phyloP scores from a whole-genome alignment of 2,113 vertebrate genomes.

The Tachycineta bicolor region DNA sequence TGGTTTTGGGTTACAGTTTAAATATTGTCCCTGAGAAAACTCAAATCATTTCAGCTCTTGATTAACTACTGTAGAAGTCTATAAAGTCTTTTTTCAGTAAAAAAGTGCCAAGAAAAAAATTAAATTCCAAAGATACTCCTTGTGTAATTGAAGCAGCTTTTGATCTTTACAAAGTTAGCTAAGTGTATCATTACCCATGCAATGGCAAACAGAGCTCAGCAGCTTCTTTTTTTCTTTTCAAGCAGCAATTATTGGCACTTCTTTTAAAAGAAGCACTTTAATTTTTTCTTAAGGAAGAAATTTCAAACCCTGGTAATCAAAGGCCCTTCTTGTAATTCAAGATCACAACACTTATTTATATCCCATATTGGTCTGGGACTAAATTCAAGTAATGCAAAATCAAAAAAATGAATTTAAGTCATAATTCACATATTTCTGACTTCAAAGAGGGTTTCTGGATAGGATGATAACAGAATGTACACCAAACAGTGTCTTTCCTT shows the following conservation, averaged over 20 bases:
- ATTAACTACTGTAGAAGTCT: neutral
- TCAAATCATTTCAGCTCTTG: constrained; percentile 6
- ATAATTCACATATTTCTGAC: neutral
- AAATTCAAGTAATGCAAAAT: neutral
- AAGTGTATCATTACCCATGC: constrained; percentile 20
- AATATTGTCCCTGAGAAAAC: neutral
- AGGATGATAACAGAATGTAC: neutral
- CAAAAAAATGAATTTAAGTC: neutral
- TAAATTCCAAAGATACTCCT: neutral
- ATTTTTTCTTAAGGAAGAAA: constrained; percentile 16
- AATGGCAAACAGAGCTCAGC: constrained; percentile 5
- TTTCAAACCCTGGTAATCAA: constrained; percentile 13
- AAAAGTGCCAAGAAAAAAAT: neutral
- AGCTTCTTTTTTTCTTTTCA: neutral
- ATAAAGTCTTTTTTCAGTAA: neutral
- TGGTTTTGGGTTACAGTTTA: neutral
- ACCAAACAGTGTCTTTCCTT: neutral
- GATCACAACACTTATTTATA: neutral
- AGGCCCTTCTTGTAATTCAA: constrained; percentile 12
- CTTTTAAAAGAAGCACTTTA: constrained; percentile 17
- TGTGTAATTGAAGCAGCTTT: constrained; percentile 33
- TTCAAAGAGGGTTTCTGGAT: constrained; percentile 4
- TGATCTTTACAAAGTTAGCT: constrained; percentile 19
- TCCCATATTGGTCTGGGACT: neutral
- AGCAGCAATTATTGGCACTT: constrained; percentile 26